Conservation (phyloP, 2,888 invertebrate genomes). For the Idaea aversata region DNA sequence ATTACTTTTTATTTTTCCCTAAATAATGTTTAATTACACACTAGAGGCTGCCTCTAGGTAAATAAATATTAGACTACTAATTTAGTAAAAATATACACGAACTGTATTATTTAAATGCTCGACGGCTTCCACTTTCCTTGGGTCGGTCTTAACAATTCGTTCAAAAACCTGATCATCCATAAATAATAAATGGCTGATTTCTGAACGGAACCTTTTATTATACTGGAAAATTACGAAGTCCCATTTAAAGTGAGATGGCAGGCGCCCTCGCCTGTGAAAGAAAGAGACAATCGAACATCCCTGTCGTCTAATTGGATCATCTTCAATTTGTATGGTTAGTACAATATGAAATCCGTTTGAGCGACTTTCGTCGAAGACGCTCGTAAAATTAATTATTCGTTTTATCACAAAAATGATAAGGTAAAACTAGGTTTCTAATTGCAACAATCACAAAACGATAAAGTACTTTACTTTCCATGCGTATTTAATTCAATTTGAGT, state of each 20-base stretch:
- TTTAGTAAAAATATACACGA: no score
- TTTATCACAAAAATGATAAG: constrained; percentile 57
- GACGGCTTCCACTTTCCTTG: no score
- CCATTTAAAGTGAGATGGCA: neutral
- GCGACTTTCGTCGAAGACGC: constrained; percentile 60
- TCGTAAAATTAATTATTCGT: constrained; percentile 48
- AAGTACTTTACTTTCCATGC: constrained; percentile 15
- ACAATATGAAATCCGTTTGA: constrained; percentile 57
- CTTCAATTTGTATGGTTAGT: constrained; percentile 33
- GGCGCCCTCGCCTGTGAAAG: neutral
- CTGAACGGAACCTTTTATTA: constrained; percentile 41
- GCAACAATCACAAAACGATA: constrained; percentile 20
- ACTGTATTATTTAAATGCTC: no score
- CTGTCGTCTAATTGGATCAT: constrained; percentile 23
- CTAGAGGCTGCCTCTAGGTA: no score
- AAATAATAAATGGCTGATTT: constrained; percentile 25
- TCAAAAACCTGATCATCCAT: neutral
- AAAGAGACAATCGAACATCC: constrained; percentile 28
- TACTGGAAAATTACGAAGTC: constrained; percentile 28
- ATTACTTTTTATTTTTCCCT: no score
- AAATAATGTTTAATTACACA: no score
- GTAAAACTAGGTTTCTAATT: constrained; percentile 38
- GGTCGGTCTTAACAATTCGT: neutral
- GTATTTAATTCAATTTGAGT: constrained; percentile 11
- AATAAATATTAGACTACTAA: no score